These are phyloP conservation scores for Drosophila pseudotalamancana DNA, from an alignment of 2,888 invertebrate species.

Conservation along the genomic window DNA sequence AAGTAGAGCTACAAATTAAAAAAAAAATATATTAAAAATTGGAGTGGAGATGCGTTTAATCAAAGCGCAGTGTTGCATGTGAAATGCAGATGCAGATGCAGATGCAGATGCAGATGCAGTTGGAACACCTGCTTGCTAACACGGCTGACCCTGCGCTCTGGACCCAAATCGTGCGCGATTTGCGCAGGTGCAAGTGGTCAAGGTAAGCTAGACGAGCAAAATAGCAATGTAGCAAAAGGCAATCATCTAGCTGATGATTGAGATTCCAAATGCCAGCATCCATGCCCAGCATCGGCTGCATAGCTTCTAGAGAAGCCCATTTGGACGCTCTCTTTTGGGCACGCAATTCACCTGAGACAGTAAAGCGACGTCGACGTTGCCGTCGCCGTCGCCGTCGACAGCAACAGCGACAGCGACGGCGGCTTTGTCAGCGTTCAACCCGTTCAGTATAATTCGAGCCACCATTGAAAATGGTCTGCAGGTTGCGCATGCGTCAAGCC, in stretches of 20 bases:
- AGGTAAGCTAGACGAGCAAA: conserved; percentile 53
- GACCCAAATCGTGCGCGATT: conserved; percentile 1
- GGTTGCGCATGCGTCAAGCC: conserved; percentile 70
- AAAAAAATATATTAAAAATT: conserved; percentile 29
- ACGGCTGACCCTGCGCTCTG: conserved; percentile 25
- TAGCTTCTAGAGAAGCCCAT: conserved; percentile 48
- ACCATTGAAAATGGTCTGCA: conserved; percentile 77
- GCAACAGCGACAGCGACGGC: conserved; percentile 10
- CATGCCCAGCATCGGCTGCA: conserved; percentile 22
- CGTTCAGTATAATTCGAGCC: conserved; percentile 72
- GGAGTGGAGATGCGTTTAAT: conserved; percentile 20
- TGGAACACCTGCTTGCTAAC: conserved; percentile 29
- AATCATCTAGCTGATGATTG: conserved; percentile 9
- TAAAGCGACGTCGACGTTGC: neutral
- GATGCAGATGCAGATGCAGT: neutral
- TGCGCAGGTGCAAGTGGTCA: conserved; percentile 64
- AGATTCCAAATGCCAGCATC: conserved; percentile 10
- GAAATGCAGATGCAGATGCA: neutral
- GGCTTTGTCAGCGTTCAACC: conserved; percentile 32
- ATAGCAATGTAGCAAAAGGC: conserved; percentile 6
- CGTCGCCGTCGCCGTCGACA: conserved; percentile 5
- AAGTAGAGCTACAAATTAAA: conserved; percentile 8
- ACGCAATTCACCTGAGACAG: conserved; percentile 22
- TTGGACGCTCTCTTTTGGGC: conserved; percentile 47
- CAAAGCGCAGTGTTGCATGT: conserved; percentile 23